Percentiles rank a stretch among this genome's conserved stretches.
Evolutionary conservation across 2,888 invertebrate genomes (phyloP).

Genomic region (Electrophaes corylata): DNA sequence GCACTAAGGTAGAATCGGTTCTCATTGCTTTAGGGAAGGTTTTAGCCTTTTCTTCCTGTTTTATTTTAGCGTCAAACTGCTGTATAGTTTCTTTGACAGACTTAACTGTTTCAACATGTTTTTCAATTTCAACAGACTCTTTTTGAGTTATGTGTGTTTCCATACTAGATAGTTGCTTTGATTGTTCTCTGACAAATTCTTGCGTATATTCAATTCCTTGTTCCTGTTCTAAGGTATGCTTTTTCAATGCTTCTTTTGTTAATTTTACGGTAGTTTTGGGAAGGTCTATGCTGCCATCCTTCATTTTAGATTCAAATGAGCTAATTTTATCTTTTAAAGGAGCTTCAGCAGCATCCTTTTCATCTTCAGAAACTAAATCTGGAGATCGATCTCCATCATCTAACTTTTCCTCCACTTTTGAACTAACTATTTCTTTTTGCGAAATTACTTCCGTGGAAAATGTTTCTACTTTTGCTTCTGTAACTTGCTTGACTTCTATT

Average conservation of each 20-base stretch:
- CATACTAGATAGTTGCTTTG: conserved; percentile 68
- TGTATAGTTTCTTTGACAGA: conserved; percentile 79
- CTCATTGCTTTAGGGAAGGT: conserved; percentile 71
- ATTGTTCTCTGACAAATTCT: conserved; percentile 80
- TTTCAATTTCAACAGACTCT: conserved; percentile 58
- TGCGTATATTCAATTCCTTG: conserved; percentile 79
- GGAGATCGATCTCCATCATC: conserved; percentile 76
- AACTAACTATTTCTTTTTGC: conserved; percentile 75
- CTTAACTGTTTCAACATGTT: conserved; percentile 64
- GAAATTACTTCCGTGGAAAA: conserved; percentile 70
- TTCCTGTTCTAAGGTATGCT: conserved; percentile 78
- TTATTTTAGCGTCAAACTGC: conserved; percentile 73
- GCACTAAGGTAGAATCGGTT: conserved; percentile 80
- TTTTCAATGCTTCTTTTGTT: conserved; percentile 80
- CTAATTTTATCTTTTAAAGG: conserved; percentile 74
- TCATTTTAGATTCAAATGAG: conserved; percentile 78
- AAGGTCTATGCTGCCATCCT: conserved; percentile 70
- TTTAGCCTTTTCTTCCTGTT: conserved; percentile 69
- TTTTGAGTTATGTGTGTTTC: conserved; percentile 63
- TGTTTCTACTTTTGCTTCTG: conserved; percentile 61
- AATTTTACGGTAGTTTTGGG: conserved; percentile 74
- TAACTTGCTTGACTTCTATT: conserved; percentile 59
- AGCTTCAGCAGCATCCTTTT: conserved; percentile 79
- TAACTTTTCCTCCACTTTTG: conserved; percentile 83
- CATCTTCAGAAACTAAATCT: conserved; percentile 70